Conservation (phyloP, 2,113 vertebrate genomes). For the Mesembrinibis cayennensis region DNA sequence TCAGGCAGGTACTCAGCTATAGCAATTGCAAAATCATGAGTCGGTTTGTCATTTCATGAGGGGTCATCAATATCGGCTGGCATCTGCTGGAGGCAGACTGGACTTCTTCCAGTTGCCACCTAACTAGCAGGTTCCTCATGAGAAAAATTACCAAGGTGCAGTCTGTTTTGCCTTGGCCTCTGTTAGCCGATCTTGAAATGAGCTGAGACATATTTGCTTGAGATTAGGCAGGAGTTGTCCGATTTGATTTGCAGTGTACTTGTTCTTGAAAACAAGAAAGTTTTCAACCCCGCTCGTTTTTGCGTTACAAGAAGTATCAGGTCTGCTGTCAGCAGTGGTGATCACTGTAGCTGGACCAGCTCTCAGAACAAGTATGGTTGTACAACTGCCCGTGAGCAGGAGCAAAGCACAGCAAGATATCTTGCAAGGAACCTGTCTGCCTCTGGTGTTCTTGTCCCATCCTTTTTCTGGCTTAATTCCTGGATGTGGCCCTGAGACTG, state of each 20-base stretch:
- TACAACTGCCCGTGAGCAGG: fast-evolving
- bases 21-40: not conserved
- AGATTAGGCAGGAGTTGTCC: not conserved
- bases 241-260: not conserved
- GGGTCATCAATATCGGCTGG: not conserved
- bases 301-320: not conserved
- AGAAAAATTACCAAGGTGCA: not conserved
- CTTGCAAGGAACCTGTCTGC: not conserved
- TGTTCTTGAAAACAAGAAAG: not conserved
- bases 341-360: not conserved
- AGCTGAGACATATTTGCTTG: not conserved
- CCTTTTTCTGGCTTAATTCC: not conserved
- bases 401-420: not conserved
- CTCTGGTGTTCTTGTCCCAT: not conserved
- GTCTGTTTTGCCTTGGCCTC: not conserved
- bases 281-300: not conserved
- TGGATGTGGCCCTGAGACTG: not conserved
- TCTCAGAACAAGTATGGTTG: not conserved
- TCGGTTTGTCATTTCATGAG: not conserved
- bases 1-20: not conserved
- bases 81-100: not conserved
- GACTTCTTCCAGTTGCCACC: not conserved
- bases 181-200: not conserved
- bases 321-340: not conserved
- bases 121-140: not conserved